Percentiles rank a stretch among this genome's conserved stretches.
These are phyloP conservation scores for Ceratothoa steindachneri DNA, from an alignment of 2,888 invertebrate genomes.

Conservation along the genomic window DNA sequence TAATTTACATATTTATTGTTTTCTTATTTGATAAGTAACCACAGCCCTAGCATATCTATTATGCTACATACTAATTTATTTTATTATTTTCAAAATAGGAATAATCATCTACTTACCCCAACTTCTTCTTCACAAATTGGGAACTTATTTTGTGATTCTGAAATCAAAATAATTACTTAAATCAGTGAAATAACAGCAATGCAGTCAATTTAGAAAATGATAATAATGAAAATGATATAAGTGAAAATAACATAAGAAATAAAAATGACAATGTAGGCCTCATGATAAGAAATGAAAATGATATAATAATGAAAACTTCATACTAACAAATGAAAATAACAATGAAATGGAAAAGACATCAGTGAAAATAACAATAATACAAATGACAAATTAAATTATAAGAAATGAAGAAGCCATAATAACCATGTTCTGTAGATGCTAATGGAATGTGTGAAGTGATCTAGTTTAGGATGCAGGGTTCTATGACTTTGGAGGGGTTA, in stretches of 20 bases:
- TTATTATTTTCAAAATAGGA: too few relatives aligned
- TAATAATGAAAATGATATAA: neutral
- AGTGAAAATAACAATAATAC: neutral
- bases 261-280: neutral
- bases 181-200: too few relatives aligned
- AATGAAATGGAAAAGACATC: neutral
- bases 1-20: too few relatives aligned
- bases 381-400: neutral
- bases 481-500: too few relatives aligned
- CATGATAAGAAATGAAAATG: neutral
- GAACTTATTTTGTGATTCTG: conserved; percentile 22
- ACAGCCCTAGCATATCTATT: too few relatives aligned
- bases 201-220: neutral
- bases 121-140: conserved; percentile 18
- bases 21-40: too few relatives aligned
- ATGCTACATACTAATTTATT: too few relatives aligned
- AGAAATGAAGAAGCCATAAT: neutral
- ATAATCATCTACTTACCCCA: conserved; percentile 26
- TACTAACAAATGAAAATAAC: neutral
- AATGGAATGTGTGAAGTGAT: too few relatives aligned
- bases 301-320: neutral
- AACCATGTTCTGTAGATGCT: too few relatives aligned
- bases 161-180: neutral
- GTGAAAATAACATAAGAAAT: neutral
- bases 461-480: too few relatives aligned